Conservation (phyloP, 2,113 vertebrate species). For the Capricornis sumatraensis region DNA sequence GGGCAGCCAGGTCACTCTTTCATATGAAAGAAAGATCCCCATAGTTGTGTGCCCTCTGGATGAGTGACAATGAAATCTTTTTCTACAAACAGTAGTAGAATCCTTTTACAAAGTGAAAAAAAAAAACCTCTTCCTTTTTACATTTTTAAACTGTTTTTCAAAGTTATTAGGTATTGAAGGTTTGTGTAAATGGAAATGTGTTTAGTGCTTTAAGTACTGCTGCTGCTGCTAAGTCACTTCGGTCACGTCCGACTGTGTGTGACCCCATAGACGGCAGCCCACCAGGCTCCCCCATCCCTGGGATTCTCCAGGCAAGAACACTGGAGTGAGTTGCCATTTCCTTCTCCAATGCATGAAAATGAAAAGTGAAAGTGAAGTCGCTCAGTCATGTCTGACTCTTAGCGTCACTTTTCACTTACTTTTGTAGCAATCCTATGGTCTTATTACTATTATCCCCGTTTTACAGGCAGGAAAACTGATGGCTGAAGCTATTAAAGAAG, state of each 20-base stretch:
- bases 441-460: not conserved
- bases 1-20: not conserved
- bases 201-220: not conserved
- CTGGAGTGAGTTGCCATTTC: no score
- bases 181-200: not conserved
- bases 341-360: no score
- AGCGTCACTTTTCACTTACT: not conserved
- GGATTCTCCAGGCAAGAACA: no score
- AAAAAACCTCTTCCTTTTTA: not conserved
- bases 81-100: not conserved
- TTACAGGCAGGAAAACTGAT: not conserved
- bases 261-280: no score
- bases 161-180: not conserved
- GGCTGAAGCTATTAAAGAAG: not conserved
- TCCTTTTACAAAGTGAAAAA: not conserved
- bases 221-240: no score
- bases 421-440: not conserved
- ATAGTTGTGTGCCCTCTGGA: not conserved
- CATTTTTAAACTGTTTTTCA: not conserved
- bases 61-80: not conserved
- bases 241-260: rapidly evolving
- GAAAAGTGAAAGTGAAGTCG: no score
- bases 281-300: no score
- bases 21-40: not conserved
- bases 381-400: no score